Conservation (phyloP, 2,888 invertebrate species). For the Drosophila subquinaria region DNA sequence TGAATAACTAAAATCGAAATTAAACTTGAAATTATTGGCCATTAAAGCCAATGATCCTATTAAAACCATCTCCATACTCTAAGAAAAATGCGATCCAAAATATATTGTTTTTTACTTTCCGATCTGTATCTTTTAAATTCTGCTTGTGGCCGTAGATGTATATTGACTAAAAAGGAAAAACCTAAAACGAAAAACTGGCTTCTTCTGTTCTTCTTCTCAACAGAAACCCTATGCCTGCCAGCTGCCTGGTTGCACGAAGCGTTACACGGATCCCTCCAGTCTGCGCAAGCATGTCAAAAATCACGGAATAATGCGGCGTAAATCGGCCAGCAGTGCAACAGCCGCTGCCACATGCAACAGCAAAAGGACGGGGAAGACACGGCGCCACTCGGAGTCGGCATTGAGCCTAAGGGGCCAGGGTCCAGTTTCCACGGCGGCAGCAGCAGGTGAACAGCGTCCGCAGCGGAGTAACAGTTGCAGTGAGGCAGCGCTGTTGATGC, state of each 20-base stretch:
- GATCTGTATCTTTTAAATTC: not conserved
- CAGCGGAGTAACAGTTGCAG: conserved; percentile 83
- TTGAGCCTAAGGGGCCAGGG: conserved; percentile 31
- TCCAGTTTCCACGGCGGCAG: not conserved
- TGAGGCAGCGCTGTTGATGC: conserved; percentile 59
- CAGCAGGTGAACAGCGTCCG: conserved; percentile 56
- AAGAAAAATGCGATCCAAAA: no score
- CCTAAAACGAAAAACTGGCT: not conserved
- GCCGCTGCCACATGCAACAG: conserved; percentile 19
- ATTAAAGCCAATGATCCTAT: no score
- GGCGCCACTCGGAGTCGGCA: conserved; percentile 84
- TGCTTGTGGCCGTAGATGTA: not conserved
- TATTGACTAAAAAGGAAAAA: not conserved
- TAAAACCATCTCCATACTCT: no score
- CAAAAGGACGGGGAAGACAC: conserved; percentile 68
- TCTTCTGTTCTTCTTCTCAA: conserved; percentile 61
- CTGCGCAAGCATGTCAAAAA: conserved; percentile 96
- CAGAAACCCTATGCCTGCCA: conserved; percentile 98
- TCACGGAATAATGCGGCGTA: conserved; percentile 86
- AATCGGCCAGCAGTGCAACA: conserved; percentile 75
- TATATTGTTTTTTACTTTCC: no score
- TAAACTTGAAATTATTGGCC: no score
- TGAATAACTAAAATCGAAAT: no score
- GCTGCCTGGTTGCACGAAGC: conserved; percentile 93
- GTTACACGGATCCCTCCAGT: conserved; percentile 97